phyloP scores from a whole-genome alignment of 2,797 vertebrate genomes.

The Apogon hyalosoma region DNA sequence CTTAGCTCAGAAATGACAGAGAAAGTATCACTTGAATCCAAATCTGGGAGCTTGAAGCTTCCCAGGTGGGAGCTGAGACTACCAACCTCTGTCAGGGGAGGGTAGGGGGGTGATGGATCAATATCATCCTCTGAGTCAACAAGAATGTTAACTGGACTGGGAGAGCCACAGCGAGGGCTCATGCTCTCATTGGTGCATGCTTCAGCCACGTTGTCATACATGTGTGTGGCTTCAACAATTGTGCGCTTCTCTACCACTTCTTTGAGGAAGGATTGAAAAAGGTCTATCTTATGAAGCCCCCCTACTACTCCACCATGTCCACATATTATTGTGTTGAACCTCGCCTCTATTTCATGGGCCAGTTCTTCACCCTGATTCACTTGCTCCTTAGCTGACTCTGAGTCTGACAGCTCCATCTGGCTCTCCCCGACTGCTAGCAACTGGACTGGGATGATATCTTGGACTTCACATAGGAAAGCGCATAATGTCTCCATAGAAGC shows the following conservation, averaged over 20 bases:
- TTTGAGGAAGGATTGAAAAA: constrained; percentile 92
- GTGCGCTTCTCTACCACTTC: constrained; percentile 93
- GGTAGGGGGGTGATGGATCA: constrained; percentile 88
- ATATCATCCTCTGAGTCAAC: constrained; percentile 94
- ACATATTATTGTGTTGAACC: constrained; percentile 87
- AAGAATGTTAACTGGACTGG: constrained; percentile 89
- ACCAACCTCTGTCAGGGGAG: constrained; percentile 87
- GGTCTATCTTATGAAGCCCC: constrained; percentile 90
- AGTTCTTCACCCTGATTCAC: constrained; percentile 93
- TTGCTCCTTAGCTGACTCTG: constrained; percentile 90
- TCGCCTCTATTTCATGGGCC: constrained; percentile 93
- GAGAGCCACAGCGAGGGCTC: constrained; percentile 91
- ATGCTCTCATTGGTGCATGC: constrained; percentile 91
- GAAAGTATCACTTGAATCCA: constrained; percentile 89
- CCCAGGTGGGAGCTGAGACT: constrained; percentile 82
- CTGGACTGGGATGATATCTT: constrained; percentile 96
- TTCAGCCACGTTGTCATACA: constrained; percentile 96
- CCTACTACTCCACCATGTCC: constrained; percentile 87
- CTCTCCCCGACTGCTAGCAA: constrained; percentile 90
- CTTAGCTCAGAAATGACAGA: constrained; percentile 88
- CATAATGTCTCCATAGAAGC: constrained; percentile 95
- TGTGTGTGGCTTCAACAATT: constrained; percentile 93
- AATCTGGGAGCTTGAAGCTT: constrained; percentile 88
- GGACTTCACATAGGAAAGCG: constrained; percentile 96
- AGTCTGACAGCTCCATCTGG: constrained; percentile 88